Evolutionary conservation across 2,888 invertebrate genomes (phyloP).

Genomic region (Agrotis clavis): DNA sequence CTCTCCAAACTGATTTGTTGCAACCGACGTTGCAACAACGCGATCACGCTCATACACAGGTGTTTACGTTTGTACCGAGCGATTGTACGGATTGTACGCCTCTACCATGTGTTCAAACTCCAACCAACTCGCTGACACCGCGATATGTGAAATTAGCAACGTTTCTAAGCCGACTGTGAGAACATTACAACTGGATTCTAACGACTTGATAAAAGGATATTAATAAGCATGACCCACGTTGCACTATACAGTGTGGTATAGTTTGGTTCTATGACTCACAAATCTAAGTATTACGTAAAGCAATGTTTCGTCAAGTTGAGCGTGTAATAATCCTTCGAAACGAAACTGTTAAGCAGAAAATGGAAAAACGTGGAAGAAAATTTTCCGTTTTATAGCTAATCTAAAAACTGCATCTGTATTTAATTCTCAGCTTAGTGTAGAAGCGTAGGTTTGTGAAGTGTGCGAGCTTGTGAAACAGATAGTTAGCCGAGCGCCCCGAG

Average conservation of each 20-base stretch:
- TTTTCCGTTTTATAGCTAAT: slow-evolving; percentile 40
- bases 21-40: slow-evolving; percentile 71
- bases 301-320: slow-evolving; percentile 59
- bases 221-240: slow-evolving; percentile 57
- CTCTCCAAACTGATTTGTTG: slow-evolving; percentile 83
- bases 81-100: slow-evolving; percentile 35
- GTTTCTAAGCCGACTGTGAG: slow-evolving; percentile 53
- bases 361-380: slow-evolving; percentile 29
- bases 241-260: slow-evolving; percentile 52
- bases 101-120: slow-evolving; percentile 46
- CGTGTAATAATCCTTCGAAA: slow-evolving; percentile 56
- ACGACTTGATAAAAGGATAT: slow-evolving; percentile 58
- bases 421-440: slow-evolving; percentile 19
- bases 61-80: slow-evolving; percentile 63
- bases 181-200: slow-evolving; percentile 47
- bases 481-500: slow-evolving; percentile 64
- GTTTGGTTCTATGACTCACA: slow-evolving; percentile 63
- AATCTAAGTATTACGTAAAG: slow-evolving; percentile 64
- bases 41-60: slow-evolving; percentile 69
- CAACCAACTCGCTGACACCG: slow-evolving; percentile 49
- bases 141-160: slow-evolving; percentile 47
- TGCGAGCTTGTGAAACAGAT: slow-evolving; percentile 68
- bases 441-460: slow-evolving; percentile 60
- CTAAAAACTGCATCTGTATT: slow-evolving; percentile 36
- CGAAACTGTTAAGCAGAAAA: slow-evolving; percentile 40